A percentile compares a stretch with the other conserved stretches of the same genome.
Conservation (phyloP, 1,140 invertebrate genomes). For the Drosophila neocordata region DNA sequence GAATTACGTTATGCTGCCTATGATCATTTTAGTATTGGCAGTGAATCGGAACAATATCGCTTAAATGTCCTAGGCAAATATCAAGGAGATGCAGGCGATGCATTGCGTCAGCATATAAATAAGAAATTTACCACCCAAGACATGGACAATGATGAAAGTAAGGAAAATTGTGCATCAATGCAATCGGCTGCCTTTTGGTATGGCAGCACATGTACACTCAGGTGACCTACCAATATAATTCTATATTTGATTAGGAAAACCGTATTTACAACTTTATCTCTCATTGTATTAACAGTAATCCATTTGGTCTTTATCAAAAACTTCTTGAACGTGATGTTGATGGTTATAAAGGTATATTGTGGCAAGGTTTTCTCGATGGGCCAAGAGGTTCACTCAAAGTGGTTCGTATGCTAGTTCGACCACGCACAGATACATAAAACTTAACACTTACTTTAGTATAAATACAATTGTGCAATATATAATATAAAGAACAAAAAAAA, state of each 20-base stretch:
- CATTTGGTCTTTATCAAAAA: constrained; percentile 62
- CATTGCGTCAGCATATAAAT: constrained; percentile 49
- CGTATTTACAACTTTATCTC: too few species aligned
- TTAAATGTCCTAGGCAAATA: constrained; percentile 60
- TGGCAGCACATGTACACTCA: constrained; percentile 48
- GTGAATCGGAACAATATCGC: constrained; percentile 57
- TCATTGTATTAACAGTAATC: constrained; percentile 41
- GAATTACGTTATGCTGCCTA: constrained; percentile 58
- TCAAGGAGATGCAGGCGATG: constrained; percentile 60
- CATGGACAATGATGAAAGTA: constrained; percentile 56
- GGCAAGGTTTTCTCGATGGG: constrained; percentile 62
- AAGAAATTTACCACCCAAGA: constrained; percentile 71
- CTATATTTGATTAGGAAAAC: neutral
- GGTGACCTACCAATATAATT: constrained; percentile 20
- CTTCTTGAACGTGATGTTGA: constrained; percentile 54
- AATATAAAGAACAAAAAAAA: neutral
- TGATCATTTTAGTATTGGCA: constrained; percentile 64
- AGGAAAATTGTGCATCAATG: constrained; percentile 48
- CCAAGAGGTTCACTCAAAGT: constrained; percentile 64
- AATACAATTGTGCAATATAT: constrained; percentile 20
- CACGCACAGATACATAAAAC: constrained; percentile 18
- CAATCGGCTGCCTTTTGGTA: constrained; percentile 72
- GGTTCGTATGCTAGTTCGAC: constrained; percentile 59
- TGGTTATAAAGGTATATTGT: constrained; percentile 59
- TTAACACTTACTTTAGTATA: constrained; percentile 7